Percentiles rank a stretch among this genome's conserved stretches.
Conservation (phyloP, 2,888 invertebrate species). For the Muscina levida region DNA sequence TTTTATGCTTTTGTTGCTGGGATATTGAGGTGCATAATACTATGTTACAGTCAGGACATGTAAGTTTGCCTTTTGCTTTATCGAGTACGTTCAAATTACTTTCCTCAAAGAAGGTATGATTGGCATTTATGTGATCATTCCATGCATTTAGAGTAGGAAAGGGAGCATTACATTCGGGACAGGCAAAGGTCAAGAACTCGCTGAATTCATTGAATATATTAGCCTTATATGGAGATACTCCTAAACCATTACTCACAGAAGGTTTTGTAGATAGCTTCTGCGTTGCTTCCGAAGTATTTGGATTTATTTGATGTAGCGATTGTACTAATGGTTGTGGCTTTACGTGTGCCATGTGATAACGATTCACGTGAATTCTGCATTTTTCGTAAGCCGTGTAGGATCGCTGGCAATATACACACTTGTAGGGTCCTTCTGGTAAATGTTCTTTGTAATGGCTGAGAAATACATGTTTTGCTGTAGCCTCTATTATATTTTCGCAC, state of each 20-base stretch:
- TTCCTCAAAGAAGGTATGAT: constrained; percentile 59
- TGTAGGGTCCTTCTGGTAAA: background rate
- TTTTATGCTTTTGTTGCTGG: constrained; percentile 50
- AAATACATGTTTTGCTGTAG: background rate
- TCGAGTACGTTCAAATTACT: constrained; percentile 36
- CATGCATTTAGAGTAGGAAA: constrained; percentile 46
- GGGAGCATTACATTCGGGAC: constrained; percentile 4
- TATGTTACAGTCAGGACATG: constrained; percentile 54
- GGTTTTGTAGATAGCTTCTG: background rate
- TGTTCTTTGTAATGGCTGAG: constrained; percentile 15
- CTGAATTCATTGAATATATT: constrained; percentile 5
- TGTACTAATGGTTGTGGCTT: background rate
- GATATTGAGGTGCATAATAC: background rate
- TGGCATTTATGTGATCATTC: constrained; percentile 53
- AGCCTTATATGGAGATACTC: background rate
- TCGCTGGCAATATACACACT: constrained; percentile 9
- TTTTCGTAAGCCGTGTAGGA: background rate
- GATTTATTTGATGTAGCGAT: no score
- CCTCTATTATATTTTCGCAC: background rate
- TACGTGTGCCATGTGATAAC: background rate
- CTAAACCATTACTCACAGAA: background rate
- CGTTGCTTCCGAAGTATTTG: no score
- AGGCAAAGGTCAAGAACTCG: background rate
- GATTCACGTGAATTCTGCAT: background rate
- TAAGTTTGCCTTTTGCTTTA: constrained; percentile 25